Percentiles rank a stretch among this genome's conserved stretches.
These are phyloP conservation scores for Morus bassanus DNA, from an alignment of 2,797 vertebrate genomes.

Conservation along the genomic window DNA sequence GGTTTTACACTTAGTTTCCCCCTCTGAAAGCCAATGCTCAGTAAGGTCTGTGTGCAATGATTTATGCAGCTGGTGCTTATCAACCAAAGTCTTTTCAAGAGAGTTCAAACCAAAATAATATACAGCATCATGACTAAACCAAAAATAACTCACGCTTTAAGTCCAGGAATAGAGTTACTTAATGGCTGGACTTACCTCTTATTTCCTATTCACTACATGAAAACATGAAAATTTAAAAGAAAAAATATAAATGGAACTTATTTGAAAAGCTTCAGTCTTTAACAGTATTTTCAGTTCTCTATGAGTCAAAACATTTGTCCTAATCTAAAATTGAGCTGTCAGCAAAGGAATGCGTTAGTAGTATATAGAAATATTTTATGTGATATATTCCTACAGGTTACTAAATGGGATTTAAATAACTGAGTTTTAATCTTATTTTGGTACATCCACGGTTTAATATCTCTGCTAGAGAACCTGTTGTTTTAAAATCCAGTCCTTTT, in stretches of 20 bases:
- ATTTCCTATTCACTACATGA: neutral
- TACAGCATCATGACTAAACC: neutral
- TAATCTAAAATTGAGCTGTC: neutral
- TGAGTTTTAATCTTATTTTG: neutral
- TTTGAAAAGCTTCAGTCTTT: neutral
- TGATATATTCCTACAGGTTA: neutral
- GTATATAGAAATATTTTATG: neutral
- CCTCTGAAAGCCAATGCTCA: neutral
- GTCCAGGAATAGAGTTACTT: neutral
- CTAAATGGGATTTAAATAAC: neutral
- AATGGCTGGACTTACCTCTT: neutral
- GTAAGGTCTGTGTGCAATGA: too few species aligned
- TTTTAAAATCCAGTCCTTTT: conserved; percentile 3
- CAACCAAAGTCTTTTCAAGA: neutral
- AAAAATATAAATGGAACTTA: neutral
- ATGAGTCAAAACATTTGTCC: neutral
- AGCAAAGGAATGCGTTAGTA: neutral
- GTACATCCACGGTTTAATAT: neutral
- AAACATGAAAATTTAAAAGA: neutral
- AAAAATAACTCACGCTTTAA: neutral
- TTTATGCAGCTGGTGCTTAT: neutral
- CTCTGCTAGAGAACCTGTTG: neutral
- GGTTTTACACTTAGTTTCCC: neutral
- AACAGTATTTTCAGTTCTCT: neutral
- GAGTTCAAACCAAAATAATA: neutral